Conservation (phyloP, 2,888 invertebrate genomes). For the Parelbella ahira region DNA sequence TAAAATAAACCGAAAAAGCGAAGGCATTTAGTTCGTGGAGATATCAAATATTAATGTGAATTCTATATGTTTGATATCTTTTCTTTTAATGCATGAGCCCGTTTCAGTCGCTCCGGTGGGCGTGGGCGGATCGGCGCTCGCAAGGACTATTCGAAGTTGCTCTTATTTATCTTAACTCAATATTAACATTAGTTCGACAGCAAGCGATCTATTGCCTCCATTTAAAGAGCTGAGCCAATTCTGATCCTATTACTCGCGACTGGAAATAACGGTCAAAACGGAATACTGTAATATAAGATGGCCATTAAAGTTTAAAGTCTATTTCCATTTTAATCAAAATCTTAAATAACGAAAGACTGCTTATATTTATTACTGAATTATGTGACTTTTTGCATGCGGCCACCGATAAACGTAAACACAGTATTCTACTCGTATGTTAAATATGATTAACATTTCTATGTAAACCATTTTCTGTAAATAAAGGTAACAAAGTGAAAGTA, state of each 20-base stretch:
- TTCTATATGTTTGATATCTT: constrained; percentile 14
- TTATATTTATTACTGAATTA: too few species aligned
- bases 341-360: too few species aligned
- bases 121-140: constrained; percentile 8
- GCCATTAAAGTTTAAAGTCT: constrained; percentile 3
- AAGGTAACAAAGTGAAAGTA: too few species aligned
- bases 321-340: too few species aligned
- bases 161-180: neutral
- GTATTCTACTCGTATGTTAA: too few species aligned
- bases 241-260: constrained; percentile 4
- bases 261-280: constrained; percentile 4
- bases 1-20: too few species aligned
- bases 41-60: neutral
- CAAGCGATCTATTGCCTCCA: neutral
- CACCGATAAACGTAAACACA: too few species aligned
- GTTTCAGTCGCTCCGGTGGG: constrained; percentile 6
- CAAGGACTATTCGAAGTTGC: too few species aligned
- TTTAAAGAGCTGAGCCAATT: constrained; percentile 5
- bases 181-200: neutral
- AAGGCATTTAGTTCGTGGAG: too few species aligned
- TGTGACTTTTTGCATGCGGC: too few species aligned
- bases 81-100: constrained; percentile 9
- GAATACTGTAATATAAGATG: neutral
- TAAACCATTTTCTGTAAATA: too few species aligned
- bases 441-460: too few species aligned